A percentile compares a stretch with the other conserved stretches of the same genome.
These are phyloP conservation scores for Ursus arctos DNA, from an alignment of 2,113 vertebrate genomes.

Conservation along the genomic window DNA sequence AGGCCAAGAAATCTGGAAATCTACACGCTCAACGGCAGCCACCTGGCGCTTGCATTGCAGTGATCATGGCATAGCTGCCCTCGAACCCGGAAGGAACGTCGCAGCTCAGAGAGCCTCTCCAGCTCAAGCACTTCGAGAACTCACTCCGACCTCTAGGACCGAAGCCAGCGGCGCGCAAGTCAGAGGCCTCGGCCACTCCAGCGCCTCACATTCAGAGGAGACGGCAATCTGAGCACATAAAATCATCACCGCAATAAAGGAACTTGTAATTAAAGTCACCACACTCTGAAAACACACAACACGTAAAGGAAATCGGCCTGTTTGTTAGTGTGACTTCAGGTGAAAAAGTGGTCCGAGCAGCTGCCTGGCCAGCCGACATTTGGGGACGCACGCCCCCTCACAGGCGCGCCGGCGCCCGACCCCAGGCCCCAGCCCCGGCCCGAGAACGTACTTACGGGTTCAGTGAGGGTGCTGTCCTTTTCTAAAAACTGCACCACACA, in stretches of 20 bases:
- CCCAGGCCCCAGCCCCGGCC: not conserved
- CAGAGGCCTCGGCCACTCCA: not conserved
- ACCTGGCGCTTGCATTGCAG: rapidly evolving
- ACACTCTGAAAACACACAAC: not conserved
- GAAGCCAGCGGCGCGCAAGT: rapidly evolving
- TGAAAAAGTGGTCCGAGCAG: rapidly evolving
- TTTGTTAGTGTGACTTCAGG: rapidly evolving
- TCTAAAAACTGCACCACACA: slow-evolving; percentile 99
- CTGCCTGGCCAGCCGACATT: rapidly evolving
- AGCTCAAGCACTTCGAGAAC: not conserved
- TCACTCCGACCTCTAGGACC: rapidly evolving
- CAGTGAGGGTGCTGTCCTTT: slow-evolving; percentile 99
- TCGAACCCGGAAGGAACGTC: not conserved
- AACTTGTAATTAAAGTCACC: rapidly evolving
- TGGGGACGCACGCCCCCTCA: rapidly evolving
- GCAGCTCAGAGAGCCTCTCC: not conserved
- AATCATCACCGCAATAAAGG: too few relatives aligned
- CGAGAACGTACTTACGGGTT: slow-evolving; percentile 91
- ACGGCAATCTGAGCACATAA: not conserved
- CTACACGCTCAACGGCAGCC: not conserved
- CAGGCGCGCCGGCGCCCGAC: rapidly evolving
- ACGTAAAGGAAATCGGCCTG: rapidly evolving
- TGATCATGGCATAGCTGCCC: not conserved
- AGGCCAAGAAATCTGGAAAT: not conserved
- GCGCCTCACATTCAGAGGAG: rapidly evolving